Conservation (phyloP, 2,113 vertebrate genomes). For the Bettongia penicillata region DNA sequence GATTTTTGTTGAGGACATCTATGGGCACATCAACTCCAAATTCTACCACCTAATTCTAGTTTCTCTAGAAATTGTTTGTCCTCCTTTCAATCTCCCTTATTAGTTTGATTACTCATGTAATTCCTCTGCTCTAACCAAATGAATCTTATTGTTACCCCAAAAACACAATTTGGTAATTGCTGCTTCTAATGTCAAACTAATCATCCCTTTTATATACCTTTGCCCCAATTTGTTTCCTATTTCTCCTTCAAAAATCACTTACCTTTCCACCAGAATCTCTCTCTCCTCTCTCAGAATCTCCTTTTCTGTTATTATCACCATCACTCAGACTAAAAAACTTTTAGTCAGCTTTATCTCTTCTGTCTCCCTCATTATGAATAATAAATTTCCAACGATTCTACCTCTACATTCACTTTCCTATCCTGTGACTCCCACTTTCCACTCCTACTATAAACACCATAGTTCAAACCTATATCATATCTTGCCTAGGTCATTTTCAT, state of each 20-base stretch:
- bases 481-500: not conserved
- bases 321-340: not conserved
- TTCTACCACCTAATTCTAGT: constrained; percentile 4
- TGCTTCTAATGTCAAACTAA: not conserved
- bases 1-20: not conserved
- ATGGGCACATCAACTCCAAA: not conserved
- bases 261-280: not conserved
- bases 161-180: not conserved
- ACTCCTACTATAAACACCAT: not conserved
- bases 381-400: not conserved
- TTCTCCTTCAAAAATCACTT: not conserved
- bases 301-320: not conserved
- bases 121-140: constrained; percentile 9
- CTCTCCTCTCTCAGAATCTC: not conserved
- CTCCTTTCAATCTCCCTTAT: constrained; percentile 22
- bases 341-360: not conserved
- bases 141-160: not conserved
- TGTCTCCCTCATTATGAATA: not conserved
- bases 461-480: not conserved
- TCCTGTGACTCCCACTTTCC: not conserved
- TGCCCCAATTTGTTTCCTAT: not conserved
- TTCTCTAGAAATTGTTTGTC: constrained; percentile 23
- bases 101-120: constrained; percentile 4
- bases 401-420: not conserved
- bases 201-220: not conserved